Base-by-base conservation (phyloP, 2,113 vertebrate genomes). In the Triplophysa dalaica region DNA sequence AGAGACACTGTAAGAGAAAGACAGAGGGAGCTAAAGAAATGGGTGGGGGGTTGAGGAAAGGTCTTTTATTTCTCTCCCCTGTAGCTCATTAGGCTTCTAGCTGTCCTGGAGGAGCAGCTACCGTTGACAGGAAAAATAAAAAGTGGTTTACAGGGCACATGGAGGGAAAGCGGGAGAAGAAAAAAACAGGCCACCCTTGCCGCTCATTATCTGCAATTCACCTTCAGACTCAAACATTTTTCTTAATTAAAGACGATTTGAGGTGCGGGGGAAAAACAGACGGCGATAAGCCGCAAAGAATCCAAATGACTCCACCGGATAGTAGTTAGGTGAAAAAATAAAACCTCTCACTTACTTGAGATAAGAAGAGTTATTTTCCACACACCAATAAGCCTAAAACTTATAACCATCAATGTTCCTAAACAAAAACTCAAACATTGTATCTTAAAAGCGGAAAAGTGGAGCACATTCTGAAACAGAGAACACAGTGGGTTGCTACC, bases 51-150 rank as follows among this genome's bases (percentile, higher is more conserved):
- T 77, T 45, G 50, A 69, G 45, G 61, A 75, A 38, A 64, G 63
- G 52, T 52, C 73, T 80, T 74, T 85, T 70, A 86, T 85, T 78
- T 38, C 41, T 70, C 67, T 78, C 67, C 75, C 74, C 75, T 83
- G 77, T 84, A 85, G 77, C 83, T 88, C 80, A 88, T 88, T 88
- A 88, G 82, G 77, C 82, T 76, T 78, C 78, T 81, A 86, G 84
- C 82, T 82, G 78, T 85, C 79, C 87, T 78, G 81, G 78, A 82
- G 83, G 81, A 83, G 82, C 80, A 80, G 81, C 78, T 72, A 81
- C 68, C 56, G 75, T 81, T 87, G 85, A 86, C 83, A 86, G 85
- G 38, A 50, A 81, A 86, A 86, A 87, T 84, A 83, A 81, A 86
- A 79, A 79, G 64, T 54, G 67, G 70, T 83, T 82, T 84, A 83